Evolutionary conservation across 2,797 vertebrate species (phyloP).

Genomic region (Neopelma chrysocephalum): DNA sequence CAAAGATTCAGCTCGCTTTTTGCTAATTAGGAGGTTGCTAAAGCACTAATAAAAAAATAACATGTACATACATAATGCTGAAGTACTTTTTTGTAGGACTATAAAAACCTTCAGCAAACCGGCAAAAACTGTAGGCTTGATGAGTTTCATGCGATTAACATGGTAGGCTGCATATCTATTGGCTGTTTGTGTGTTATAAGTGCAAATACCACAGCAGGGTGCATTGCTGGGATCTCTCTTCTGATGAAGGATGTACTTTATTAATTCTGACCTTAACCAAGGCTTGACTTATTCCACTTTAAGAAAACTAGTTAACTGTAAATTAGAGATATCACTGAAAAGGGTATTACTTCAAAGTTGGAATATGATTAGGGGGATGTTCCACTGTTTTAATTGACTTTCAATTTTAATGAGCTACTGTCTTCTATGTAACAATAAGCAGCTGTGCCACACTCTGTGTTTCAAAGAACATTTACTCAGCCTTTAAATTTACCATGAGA

Average conservation of each 20-base stretch:
- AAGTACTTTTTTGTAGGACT: not conserved
- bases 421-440: conserved; percentile 51
- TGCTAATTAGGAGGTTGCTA: not conserved
- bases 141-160: not conserved
- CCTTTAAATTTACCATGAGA: conserved; percentile 52
- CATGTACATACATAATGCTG: not conserved
- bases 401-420: conserved; percentile 53
- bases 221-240: not conserved
- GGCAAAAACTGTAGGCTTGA: not conserved
- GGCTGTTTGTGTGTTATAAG: not conserved
- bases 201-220: not conserved
- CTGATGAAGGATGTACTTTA: conserved; percentile 13
- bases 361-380: conserved; percentile 31
- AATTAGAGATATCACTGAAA: conserved; percentile 19
- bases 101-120: not conserved
- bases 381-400: conserved; percentile 50
- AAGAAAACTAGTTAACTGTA: conserved; percentile 36
- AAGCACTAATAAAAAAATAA: not conserved
- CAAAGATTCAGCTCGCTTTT: not conserved
- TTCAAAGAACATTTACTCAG: conserved; percentile 48
- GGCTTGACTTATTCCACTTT: conserved; percentile 9
- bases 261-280: conserved; percentile 34
- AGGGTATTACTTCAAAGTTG: conserved; percentile 42
- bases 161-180: not conserved
- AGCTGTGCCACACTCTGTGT: conserved; percentile 30